phyloP scores from a whole-genome alignment of 2,888 invertebrate species.

The Minunthozetes semirufus region DNA sequence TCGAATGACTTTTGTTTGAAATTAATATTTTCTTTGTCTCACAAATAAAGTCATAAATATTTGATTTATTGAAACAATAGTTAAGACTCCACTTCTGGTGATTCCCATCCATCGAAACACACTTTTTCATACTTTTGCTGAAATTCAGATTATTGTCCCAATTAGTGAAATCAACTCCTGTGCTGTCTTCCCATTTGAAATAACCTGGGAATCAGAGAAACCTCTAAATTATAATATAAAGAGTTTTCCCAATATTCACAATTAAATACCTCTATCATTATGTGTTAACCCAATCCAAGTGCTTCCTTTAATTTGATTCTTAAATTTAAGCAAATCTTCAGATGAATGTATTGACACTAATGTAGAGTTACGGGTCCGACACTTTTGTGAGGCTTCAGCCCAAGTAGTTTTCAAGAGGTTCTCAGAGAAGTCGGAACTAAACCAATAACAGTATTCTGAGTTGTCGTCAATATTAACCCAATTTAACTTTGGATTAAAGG shows the following conservation, averaged over 20 bases:
- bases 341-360: neutral
- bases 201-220: neutral
- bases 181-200: neutral
- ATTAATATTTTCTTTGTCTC: neutral
- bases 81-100: neutral
- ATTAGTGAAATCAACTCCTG: neutral
- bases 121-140: neutral
- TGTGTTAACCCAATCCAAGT: constrained; percentile 7
- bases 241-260: neutral
- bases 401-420: neutral
- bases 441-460: neutral
- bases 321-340: neutral
- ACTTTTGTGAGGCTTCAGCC: neutral
- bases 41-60: neutral
- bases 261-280: neutral
- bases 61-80: neutral
- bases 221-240: neutral
- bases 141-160: neutral
- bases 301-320: neutral
- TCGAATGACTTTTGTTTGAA: neutral
- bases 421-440: neutral
- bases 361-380: neutral
- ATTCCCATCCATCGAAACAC: neutral
- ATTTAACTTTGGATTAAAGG: neutral
- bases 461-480: neutral